Evolutionary conservation across 2,888 invertebrate species (phyloP), one percentile per base, ranked within the genome.

Genomic region (Erynnis tages): DNA sequence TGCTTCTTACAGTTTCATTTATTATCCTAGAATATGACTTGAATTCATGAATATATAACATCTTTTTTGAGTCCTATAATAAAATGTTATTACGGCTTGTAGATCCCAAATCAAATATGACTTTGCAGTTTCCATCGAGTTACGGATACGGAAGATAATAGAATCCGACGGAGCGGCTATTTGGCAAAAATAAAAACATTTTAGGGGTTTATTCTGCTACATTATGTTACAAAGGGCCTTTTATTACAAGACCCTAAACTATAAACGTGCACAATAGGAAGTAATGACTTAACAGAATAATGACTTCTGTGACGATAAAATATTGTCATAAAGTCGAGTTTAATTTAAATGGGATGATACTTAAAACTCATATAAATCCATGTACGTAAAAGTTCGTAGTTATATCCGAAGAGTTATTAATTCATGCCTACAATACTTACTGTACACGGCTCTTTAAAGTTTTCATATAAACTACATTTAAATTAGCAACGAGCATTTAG

Each of bases 251-350:
- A 43, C 29, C 37, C 44, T 14, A 30, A 44, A 37, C 44, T 52
- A 34, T 44, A 44, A 35, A 27, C 29, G 35, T 16, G n/a, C 5
- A 71, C 66, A 67, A 69, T 64, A 54, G 62, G 56, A 58, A 54
- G 62, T 65, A 69, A 70, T 72, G 71, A 71, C 67, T 75, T 60
- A 44, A 44, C 44, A 44, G 32, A 44, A 44, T 30, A 32, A 44
- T 44, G 19, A 32, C 13, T 21, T 8, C 19, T 44, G 21, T 14
- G 44, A 44, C 23, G 21, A 23, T 44, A 44, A 32, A 38, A 19
- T 32, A 44, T 44, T 44, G 21, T 32, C 30, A 21, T 44, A 44
- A 32, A 21, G 13, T 32, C 29, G 2, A 43, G 29, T 43, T 43
- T 44, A 21, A 8, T 21, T 32, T 44, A 10, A 21, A 32, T 21